phyloP scores from a whole-genome alignment of 2,888 invertebrate genomes.

The Lithophane semibrunnea region DNA sequence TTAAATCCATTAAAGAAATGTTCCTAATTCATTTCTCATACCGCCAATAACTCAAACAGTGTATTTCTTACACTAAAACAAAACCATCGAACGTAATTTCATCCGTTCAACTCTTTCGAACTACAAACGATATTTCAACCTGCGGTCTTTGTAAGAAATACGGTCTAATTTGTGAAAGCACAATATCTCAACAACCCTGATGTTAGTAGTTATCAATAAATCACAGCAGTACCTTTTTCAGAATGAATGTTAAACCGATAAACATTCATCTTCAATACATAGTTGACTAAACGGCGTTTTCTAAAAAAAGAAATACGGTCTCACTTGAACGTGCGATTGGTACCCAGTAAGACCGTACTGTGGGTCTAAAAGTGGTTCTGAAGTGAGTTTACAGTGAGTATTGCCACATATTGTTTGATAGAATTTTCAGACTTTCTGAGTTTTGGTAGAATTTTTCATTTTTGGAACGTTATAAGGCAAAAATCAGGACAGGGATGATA shows the following conservation, averaged over 20 bases:
- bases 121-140: conserved; percentile 56
- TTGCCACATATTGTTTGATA: neutral
- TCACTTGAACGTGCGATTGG: conserved; percentile 78
- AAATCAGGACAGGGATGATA: neutral
- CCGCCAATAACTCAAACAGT: conserved; percentile 18
- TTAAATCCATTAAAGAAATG: neutral
- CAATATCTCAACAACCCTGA: conserved; percentile 66
- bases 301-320: conserved; percentile 79
- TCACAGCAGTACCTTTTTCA: conserved; percentile 72
- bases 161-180: conserved; percentile 60
- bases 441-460: neutral
- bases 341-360: conserved; percentile 67
- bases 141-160: conserved; percentile 52
- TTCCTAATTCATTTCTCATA: neutral
- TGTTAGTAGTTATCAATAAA: conserved; percentile 74
- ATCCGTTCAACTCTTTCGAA: conserved; percentile 38
- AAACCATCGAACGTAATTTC: conserved; percentile 28
- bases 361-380: conserved; percentile 8
- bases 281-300: conserved; percentile 81
- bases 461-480: neutral
- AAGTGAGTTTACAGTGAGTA: conserved; percentile 61
- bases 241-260: conserved; percentile 79
- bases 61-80: conserved; percentile 14
- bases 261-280: conserved; percentile 83
- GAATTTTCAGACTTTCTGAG: neutral